Evolutionary conservation across 2,888 invertebrate genomes (phyloP).

Genomic region (Tipula confusa): DNA sequence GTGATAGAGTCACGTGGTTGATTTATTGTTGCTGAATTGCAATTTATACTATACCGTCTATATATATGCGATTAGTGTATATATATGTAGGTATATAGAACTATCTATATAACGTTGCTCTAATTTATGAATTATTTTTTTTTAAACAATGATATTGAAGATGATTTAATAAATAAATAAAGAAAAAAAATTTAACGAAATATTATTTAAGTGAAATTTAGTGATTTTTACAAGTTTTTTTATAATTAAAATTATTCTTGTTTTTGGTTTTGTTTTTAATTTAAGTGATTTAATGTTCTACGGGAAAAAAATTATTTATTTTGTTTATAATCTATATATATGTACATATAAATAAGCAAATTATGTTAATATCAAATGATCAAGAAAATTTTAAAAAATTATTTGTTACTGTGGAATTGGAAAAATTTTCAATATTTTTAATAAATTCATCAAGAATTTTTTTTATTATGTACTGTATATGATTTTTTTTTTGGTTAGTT

Average conservation of each 20-base stretch:
- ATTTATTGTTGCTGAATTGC: slow-evolving; percentile 21
- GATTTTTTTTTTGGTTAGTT: slow-evolving; percentile 1
- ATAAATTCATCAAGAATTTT: slow-evolving; percentile 25
- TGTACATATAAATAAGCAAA: slow-evolving; percentile 25
- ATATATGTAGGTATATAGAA: no score
- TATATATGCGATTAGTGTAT: neutral
- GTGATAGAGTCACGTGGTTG: slow-evolving; percentile 29
- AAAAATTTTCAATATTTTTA: neutral
- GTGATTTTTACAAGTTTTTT: neutral
- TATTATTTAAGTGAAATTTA: neutral
- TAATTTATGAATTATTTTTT: neutral
- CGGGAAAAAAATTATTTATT: neutral
- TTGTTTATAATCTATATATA: slow-evolving; percentile 25
- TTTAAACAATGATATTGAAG: neutral
- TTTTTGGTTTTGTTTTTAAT: no score
- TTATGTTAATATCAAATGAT: slow-evolving; percentile 12
- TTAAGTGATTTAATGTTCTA: neutral
- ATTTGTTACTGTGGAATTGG: slow-evolving; percentile 15
- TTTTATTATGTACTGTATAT: slow-evolving; percentile 4
- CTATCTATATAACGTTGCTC: neutral
- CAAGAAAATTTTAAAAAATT: neutral
- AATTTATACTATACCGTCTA: neutral
- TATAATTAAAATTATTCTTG: no score
- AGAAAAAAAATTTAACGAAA: neutral
- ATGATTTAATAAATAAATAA: slow-evolving; percentile 13